Evolutionary conservation across 2,888 invertebrate genomes (phyloP).

Genomic region (Mesorhabditis spiculigera): DNA sequence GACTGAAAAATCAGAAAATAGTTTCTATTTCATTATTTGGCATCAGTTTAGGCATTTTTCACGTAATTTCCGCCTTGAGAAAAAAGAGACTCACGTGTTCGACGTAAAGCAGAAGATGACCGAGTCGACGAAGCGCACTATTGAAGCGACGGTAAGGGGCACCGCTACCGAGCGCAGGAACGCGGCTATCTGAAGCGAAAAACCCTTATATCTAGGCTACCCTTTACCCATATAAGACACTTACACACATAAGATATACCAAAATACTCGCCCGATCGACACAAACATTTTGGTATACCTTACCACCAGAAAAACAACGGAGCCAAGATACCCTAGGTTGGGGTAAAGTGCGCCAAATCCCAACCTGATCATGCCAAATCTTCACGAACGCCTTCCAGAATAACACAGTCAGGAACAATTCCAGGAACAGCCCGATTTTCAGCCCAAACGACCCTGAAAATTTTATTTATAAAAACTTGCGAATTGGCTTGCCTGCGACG

Average conservation of each 20-base stretch:
- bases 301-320: too few species aligned
- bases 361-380: constrained; percentile 4
- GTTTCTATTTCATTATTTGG: too few species aligned
- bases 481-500: background rate
- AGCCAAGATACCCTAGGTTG: too few species aligned
- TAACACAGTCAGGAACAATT: background rate
- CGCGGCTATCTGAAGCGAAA: background rate
- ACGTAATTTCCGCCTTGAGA: background rate
- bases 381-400: constrained; percentile 4
- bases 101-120: background rate
- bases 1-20: too few species aligned
- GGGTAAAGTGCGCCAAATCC: background rate
- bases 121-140: background rate
- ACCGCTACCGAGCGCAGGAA: background rate
- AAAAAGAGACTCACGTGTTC: background rate
- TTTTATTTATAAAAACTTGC: background rate
- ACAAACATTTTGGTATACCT: too few species aligned
- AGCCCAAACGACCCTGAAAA: constrained; percentile 3
- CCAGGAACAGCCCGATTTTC: background rate
- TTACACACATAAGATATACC: too few species aligned
- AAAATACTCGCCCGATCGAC: too few species aligned
- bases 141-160: background rate
- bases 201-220: too few species aligned
- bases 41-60: too few species aligned
- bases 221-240: too few species aligned